Evolutionary conservation across 2,797 vertebrate genomes (phyloP).

Genomic region (Falco novaeseelandiae): DNA sequence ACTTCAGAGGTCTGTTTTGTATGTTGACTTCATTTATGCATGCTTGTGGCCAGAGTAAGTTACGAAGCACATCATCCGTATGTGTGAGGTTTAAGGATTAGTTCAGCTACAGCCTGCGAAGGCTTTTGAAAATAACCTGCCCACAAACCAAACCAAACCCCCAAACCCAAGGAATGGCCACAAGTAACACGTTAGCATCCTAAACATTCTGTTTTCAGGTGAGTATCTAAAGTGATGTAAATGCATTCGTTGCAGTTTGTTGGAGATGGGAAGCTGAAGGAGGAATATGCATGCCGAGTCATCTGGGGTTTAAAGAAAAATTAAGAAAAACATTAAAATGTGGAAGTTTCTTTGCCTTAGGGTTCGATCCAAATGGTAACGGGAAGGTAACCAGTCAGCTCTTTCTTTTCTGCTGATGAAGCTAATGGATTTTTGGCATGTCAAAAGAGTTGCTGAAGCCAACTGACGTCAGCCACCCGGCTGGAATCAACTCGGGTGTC

Average conservation of each 20-base stretch:
- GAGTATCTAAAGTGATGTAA: neutral
- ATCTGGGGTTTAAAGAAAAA: neutral
- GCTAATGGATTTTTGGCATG: neutral
- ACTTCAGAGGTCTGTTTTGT: neutral
- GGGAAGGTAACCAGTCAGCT: neutral
- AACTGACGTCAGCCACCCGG: neutral
- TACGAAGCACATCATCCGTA: rapidly evolving
- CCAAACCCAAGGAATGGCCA: neutral
- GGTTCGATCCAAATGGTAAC: neutral
- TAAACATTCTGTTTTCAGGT: neutral
- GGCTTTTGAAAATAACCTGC: neutral
- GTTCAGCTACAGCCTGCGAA: neutral
- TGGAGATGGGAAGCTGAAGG: neutral
- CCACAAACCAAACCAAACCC: neutral
- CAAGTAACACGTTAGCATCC: neutral
- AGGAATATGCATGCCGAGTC: neutral
- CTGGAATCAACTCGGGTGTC: rapidly evolving
- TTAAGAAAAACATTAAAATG: neutral
- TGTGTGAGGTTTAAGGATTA: neutral
- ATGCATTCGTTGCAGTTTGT: neutral
- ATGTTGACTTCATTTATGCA: rapidly evolving
- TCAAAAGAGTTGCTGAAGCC: neutral
- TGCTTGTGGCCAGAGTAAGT: neutral
- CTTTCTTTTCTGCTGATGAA: neutral
- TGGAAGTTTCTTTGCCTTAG: neutral